phyloP scores from a whole-genome alignment of 2,888 invertebrate species.

The Ormyrus labotus region DNA sequence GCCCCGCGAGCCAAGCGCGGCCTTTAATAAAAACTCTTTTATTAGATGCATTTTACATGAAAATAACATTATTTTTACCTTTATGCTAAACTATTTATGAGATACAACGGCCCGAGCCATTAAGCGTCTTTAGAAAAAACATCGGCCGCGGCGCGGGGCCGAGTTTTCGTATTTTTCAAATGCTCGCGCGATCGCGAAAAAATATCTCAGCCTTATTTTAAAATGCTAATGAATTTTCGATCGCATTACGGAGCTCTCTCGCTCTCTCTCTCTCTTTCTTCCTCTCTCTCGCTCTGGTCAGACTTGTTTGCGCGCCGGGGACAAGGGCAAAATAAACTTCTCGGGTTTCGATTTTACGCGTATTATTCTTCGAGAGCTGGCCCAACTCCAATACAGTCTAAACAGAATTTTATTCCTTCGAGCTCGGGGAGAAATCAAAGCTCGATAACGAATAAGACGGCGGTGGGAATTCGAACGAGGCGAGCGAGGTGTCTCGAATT shows the following conservation, averaged over 20 bases:
- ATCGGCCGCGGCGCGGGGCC: not conserved
- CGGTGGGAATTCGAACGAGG: not conserved
- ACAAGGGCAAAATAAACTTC: conserved; percentile 23
- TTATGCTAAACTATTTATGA: conserved; percentile 9
- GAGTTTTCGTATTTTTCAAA: not conserved
- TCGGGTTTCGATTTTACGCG: conserved; percentile 12
- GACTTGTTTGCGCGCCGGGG: not conserved
- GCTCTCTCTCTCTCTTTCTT: not conserved
- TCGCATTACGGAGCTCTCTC: too few relatives aligned
- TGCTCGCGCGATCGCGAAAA: not conserved
- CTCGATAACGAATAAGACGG: conserved; percentile 10
- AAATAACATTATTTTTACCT: conserved; percentile 24
- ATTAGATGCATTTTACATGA: conserved; percentile 36
- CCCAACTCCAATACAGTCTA: conserved; percentile 13
- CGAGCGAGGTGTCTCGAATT: conserved; percentile 13
- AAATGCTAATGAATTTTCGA: too few relatives aligned
- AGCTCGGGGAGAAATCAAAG: too few relatives aligned
- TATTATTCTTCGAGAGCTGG: conserved; percentile 14
- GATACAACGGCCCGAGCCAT: conserved; percentile 1
- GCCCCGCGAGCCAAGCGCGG: not conserved
- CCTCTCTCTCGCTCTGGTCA: not conserved
- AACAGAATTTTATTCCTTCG: not conserved
- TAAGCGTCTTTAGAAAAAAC: conserved; percentile 13
- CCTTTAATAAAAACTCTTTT: conserved; percentile 8
- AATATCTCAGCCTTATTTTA: not conserved